A percentile compares a stretch with the other conserved stretches of the same genome.
Evolutionary conservation across 2,888 invertebrate species (phyloP).

Genomic region (Calameuta pallipes): DNA sequence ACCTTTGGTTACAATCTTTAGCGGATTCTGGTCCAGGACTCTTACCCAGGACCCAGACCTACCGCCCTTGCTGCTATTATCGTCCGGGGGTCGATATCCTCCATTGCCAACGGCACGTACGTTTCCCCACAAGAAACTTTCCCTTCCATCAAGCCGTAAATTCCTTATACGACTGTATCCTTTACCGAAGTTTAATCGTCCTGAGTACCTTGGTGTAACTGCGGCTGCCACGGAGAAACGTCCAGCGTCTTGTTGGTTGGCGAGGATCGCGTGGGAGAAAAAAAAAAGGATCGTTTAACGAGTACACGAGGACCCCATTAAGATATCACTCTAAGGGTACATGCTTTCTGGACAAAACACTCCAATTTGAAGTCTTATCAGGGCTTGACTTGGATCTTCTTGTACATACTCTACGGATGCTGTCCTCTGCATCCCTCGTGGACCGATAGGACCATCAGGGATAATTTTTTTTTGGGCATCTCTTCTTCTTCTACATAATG

Average conservation of each 20-base stretch:
- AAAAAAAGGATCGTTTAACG: conserved; percentile 5
- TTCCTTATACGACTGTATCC: conserved; percentile 2
- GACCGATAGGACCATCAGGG: not conserved
- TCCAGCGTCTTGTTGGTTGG: not conserved
- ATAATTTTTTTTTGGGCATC: not conserved
- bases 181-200: conserved; percentile 2
- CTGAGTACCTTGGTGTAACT: not conserved
- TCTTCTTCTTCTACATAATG: not conserved
- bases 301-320: conserved; percentile 1
- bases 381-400: not conserved
- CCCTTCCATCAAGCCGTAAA: not conserved
- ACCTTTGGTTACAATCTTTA: not conserved
- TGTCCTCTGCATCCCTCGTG: not conserved
- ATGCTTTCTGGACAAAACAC: not conserved
- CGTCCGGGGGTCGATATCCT: not conserved
- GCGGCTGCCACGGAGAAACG: not conserved
- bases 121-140: not conserved
- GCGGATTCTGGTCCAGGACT: not conserved
- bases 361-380: not conserved
- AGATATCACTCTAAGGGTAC: not conserved
- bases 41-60: not conserved
- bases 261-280: not conserved
- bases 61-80: not conserved
- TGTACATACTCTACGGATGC: not conserved
- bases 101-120: not conserved